A percentile compares a stretch with the other conserved stretches of the same genome.
phyloP scores from a whole-genome alignment of 2,888 invertebrate genomes.

The Meloe dianella region DNA sequence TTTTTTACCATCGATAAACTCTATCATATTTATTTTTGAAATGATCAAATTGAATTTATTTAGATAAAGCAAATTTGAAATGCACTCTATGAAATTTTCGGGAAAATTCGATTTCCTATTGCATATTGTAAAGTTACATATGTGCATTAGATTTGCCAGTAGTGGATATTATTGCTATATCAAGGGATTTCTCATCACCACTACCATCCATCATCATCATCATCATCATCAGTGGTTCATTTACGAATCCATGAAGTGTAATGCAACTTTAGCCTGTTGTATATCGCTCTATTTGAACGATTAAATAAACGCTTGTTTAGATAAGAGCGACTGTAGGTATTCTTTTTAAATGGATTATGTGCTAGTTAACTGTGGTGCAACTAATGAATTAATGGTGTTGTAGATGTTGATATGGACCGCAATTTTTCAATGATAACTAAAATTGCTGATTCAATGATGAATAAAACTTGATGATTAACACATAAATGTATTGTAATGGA shows the following conservation, averaged over 20 bases:
- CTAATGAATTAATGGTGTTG: conserved; percentile 31
- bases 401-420: background rate
- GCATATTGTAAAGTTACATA: background rate
- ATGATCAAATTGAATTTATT: background rate
- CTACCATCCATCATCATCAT: conserved; percentile 2
- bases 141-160: background rate
- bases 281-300: conserved; percentile 37
- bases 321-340: conserved; percentile 34
- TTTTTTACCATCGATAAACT: no score
- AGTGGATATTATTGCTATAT: conserved; percentile 22
- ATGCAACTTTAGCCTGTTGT: conserved; percentile 28
- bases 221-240: conserved; percentile 33
- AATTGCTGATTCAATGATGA: background rate
- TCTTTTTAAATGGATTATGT: conserved; percentile 12
- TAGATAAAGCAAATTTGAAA: background rate
- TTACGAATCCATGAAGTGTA: conserved; percentile 40
- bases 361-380: conserved; percentile 8
- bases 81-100: background rate
- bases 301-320: conserved; percentile 43
- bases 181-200: conserved; percentile 38
- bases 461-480: background rate
- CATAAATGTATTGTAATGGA: background rate
- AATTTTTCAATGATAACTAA: background rate
- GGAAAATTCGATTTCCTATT: background rate
- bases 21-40: no score